Percentiles rank a stretch among this genome's conserved stretches.
phyloP scores from a whole-genome alignment of 2,888 invertebrate genomes.

The Glyphotaelius pellucidus region DNA sequence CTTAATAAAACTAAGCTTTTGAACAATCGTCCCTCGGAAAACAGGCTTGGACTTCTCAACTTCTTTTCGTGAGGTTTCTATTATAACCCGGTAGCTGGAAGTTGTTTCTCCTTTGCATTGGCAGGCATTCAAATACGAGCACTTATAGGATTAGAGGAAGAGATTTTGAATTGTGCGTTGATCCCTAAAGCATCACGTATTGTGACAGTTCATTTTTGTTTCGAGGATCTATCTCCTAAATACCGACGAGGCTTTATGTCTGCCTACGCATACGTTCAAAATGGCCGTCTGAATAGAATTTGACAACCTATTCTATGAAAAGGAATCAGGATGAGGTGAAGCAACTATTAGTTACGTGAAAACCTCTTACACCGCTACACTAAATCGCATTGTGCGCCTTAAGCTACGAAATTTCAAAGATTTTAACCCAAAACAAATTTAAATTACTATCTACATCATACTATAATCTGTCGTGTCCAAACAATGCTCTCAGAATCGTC shows the following conservation, averaged over 20 bases:
- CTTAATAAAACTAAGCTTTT: slow-evolving; percentile 9
- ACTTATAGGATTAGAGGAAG: slow-evolving; percentile 65
- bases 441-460: neutral
- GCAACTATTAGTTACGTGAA: neutral
- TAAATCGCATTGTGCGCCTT: neutral
- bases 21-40: slow-evolving; percentile 8
- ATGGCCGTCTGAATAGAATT: slow-evolving; percentile 6
- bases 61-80: slow-evolving; percentile 22
- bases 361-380: neutral
- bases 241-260: slow-evolving; percentile 53
- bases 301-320: neutral
- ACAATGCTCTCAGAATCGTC: neutral
- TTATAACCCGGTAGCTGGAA: neutral
- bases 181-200: slow-evolving; percentile 56
- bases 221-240: slow-evolving; percentile 64
- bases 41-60: neutral
- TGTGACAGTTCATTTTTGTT: slow-evolving; percentile 66
- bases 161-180: slow-evolving; percentile 59
- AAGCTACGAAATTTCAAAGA: too few relatives aligned
- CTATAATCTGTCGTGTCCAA: neutral
- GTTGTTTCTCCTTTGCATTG: neutral
- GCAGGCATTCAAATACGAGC: slow-evolving; percentile 53
- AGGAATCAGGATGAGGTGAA: neutral
- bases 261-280: slow-evolving; percentile 51
- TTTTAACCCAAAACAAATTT: too few relatives aligned